A percentile compares a stretch with the other conserved stretches of the same genome.
Evolutionary conservation across 2,888 invertebrate genomes (phyloP).

Genomic region (Didymodactylos carnosus): DNA sequence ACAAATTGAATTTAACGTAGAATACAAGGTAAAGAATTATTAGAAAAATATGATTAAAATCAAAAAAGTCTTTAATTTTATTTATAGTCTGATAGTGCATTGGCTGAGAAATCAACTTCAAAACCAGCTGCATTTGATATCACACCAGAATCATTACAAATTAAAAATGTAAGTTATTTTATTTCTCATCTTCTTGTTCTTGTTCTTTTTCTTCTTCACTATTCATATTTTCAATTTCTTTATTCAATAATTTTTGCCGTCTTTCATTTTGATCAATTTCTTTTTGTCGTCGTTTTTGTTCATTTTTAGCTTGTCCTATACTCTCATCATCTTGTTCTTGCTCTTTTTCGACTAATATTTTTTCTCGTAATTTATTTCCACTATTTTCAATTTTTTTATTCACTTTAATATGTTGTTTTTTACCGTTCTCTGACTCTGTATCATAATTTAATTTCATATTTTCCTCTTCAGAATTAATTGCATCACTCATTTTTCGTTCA

Average conservation of each 20-base stretch:
- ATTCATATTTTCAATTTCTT: background rate
- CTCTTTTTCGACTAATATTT: too few relatives aligned
- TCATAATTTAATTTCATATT: too few relatives aligned
- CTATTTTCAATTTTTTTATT: too few relatives aligned
- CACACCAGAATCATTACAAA: constrained; percentile 59
- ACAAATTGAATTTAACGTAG: constrained; percentile 69
- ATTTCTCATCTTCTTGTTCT: background rate
- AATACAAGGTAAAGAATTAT: constrained; percentile 45
- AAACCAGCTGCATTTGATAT: constrained; percentile 61
- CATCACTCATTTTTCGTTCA: too few relatives aligned
- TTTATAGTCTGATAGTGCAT: constrained; percentile 23
- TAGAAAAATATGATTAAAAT: background rate
- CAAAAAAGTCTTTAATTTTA: constrained; percentile 16
- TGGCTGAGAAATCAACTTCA: constrained; percentile 33
- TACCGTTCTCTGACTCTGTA: too few relatives aligned
- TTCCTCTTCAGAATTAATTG: too few relatives aligned
- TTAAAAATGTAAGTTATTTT: constrained; percentile 38
- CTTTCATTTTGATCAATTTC: background rate
- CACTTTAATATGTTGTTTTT: too few relatives aligned
- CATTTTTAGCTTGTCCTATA: too few relatives aligned
- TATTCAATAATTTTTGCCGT: background rate
- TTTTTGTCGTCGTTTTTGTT: background rate
- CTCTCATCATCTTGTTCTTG: too few relatives aligned
- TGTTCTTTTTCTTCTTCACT: background rate
- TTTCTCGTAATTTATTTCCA: too few relatives aligned